Base-by-base conservation (phyloP, 1,140 invertebrate genomes). In the Lepidurus packardi region DNA sequence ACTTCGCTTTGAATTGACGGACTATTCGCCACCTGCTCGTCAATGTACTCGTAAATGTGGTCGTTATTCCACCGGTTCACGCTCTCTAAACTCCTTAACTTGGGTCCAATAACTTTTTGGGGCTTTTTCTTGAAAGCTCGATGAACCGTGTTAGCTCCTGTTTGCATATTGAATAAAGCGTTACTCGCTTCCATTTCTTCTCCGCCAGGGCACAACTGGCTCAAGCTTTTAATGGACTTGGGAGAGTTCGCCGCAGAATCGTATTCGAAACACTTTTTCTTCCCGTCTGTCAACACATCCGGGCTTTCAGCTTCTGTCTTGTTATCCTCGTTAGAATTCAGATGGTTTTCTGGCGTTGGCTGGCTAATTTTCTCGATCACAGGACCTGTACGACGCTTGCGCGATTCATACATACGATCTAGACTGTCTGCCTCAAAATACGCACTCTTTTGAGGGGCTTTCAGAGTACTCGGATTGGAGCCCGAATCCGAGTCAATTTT, bases 171-270 rank as follows among this genome's bases (percentile, higher is more conserved):
- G 41, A 80, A 80, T 10, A 80, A 44, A 34, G 77, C 74, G 75
- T 80, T 80, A 42, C 79, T 74, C 11, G 74, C 73, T 74, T 77
- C 76, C n/a, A 80, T 77, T 34, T 79, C 79, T 43, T 80, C 79
- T 24, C 76, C 76, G 3, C 65, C 76, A 6, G 79, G 76, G 11
- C 77, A 74, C 16, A 80, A 43, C 7, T 77, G 76, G 41, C 79
- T 80, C 4, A 80, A 45, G 44, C 77, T 79, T 78, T 80, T 80
- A 16, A 80, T 73, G 1, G 79, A 80, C 43, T 79, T 80, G 25
- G 53, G 74, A 11, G 79, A 78, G 13, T 77, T 80, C 7, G 73
- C 21, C 8, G 78, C 41, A 9, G 79, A 80, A 24, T 53, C 73
- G 43, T 77, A 80, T 7, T 74, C 78, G n/a, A 73, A 47, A 7